A percentile compares a stretch with the other conserved stretches of the same genome.
These are phyloP conservation scores for Acipenser transmontanus DNA, from an alignment of 2,797 vertebrate species.

Conservation along the genomic window DNA sequence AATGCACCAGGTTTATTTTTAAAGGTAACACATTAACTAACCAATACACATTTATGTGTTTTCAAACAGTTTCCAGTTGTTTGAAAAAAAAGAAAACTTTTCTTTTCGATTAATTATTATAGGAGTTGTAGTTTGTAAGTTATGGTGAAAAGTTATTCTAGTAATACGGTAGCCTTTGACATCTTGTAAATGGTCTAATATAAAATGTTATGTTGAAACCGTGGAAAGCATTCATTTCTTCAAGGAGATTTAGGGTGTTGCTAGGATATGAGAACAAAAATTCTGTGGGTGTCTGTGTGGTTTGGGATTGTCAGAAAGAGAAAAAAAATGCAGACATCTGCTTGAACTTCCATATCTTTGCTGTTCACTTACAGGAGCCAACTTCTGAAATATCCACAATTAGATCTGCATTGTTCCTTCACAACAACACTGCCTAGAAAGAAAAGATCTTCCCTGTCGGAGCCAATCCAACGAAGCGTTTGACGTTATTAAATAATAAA, in stretches of 20 bases:
- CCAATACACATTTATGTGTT: too few species aligned
- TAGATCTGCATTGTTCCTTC: slow-evolving; percentile 73
- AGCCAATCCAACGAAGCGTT: slow-evolving; percentile 83
- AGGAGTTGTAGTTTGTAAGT: too few species aligned
- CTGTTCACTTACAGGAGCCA: slow-evolving; percentile 74
- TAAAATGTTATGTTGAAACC: slow-evolving; percentile 34
- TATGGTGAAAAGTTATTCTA: too few species aligned
- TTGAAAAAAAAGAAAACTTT: too few species aligned
- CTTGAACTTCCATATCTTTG: slow-evolving; percentile 63
- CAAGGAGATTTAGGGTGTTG: slow-evolving; percentile 62
- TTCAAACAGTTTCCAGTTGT: too few species aligned
- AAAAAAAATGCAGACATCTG: slow-evolving; percentile 59
- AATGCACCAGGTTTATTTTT: too few species aligned
- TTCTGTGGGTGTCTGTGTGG: slow-evolving; percentile 34
- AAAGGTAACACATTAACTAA: too few species aligned
- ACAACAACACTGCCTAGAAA: slow-evolving; percentile 66
- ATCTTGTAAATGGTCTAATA: slow-evolving; percentile 29
- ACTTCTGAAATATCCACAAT: slow-evolving; percentile 73
- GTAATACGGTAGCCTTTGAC: neutral
- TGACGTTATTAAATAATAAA: slow-evolving; percentile 97
- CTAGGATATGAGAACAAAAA: slow-evolving; percentile 56
- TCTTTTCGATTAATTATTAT: too few species aligned
- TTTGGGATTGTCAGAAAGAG: slow-evolving; percentile 33
- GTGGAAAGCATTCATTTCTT: slow-evolving; percentile 40
- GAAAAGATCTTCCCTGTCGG: slow-evolving; percentile 74